These are phyloP conservation scores for Pogoniulus pusillus DNA, from an alignment of 2,797 vertebrate species.

Conservation along the genomic window DNA sequence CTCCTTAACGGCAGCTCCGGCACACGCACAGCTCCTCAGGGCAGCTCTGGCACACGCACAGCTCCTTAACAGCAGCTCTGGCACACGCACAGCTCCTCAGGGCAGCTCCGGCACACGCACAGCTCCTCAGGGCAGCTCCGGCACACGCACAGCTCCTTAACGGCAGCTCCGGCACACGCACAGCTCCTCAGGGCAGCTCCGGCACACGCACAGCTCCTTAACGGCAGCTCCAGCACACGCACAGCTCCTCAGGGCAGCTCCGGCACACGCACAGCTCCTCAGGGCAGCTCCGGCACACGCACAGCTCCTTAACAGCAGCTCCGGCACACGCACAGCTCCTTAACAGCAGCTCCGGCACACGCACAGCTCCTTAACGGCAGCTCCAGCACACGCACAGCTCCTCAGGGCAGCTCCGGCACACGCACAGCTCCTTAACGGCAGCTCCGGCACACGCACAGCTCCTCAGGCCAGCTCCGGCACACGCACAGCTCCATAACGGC, in stretches of 20 bases:
- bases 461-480: accelerated
- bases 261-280: accelerated
- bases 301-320: neutral
- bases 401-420: accelerated
- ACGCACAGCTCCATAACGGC: neutral
- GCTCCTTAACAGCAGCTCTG: neutral
- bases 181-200: neutral
- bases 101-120: accelerated
- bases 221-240: accelerated
- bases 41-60: accelerated
- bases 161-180: accelerated
- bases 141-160: accelerated
- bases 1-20: accelerated
- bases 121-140: neutral
- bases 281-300: accelerated
- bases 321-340: accelerated
- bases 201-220: accelerated
- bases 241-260: neutral
- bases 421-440: accelerated
- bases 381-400: accelerated
- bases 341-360: accelerated
- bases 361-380: accelerated
- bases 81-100: accelerated
- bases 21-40: accelerated
- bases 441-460: accelerated